Conservation (phyloP, 2,797 vertebrate species). For the Enteromius unitaeniatus region DNA sequence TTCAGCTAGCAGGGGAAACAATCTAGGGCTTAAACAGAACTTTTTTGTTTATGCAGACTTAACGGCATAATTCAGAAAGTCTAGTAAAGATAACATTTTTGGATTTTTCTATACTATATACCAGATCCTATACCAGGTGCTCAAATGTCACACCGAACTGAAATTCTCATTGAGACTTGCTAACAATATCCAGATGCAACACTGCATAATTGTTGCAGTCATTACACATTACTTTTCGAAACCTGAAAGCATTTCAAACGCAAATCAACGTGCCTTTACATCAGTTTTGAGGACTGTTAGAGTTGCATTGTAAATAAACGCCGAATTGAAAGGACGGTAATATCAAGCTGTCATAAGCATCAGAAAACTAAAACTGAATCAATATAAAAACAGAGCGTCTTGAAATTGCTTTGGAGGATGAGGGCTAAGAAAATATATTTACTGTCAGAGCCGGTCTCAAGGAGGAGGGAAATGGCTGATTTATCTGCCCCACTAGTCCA, state of each 20-base stretch:
- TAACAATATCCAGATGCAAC: slow-evolving; percentile 48
- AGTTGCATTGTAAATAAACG: slow-evolving; percentile 31
- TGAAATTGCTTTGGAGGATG: slow-evolving; percentile 19
- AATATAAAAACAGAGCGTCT: slow-evolving; percentile 58
- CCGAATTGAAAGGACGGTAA: slow-evolving; percentile 20
- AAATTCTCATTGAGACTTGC: too few species aligned
- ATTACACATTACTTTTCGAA: slow-evolving; percentile 14
- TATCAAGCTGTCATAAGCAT: slow-evolving; percentile 42
- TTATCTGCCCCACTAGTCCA: slow-evolving; percentile 70
- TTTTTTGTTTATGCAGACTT: too few species aligned
- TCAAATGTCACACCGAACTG: too few species aligned
- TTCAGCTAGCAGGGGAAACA: too few species aligned
- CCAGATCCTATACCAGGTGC: too few species aligned
- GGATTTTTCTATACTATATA: too few species aligned
- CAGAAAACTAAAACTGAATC: slow-evolving; percentile 52
- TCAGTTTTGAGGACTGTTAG: background rate
- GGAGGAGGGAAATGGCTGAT: slow-evolving; percentile 64
- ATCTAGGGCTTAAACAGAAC: too few species aligned
- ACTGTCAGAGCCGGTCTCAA: slow-evolving; percentile 42
- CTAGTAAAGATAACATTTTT: too few species aligned
- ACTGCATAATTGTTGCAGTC: slow-evolving; percentile 49
- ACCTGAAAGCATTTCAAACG: background rate
- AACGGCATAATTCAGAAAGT: too few species aligned
- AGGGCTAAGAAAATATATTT: slow-evolving; percentile 40
- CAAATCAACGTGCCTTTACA: slow-evolving; percentile 3